Evolutionary conservation across 2,888 invertebrate species (phyloP), one percentile per base, ranked within the genome.

Genomic region (Melanostoma scalare): DNA sequence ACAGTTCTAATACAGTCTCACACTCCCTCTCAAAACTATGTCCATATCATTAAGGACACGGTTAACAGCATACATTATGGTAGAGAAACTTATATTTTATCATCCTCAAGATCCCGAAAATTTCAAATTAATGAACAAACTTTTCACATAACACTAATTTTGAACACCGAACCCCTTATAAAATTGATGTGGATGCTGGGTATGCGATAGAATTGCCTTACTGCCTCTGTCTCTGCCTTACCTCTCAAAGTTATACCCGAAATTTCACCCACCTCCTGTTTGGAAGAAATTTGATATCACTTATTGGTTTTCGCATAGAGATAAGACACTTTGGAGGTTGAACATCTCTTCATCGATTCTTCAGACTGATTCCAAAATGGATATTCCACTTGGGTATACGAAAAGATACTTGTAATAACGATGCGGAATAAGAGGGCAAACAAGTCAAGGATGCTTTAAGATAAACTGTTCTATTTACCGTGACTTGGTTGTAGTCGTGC

Each of bases 91-190:
- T 71, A 65, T 75, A 80, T 75, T 81, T 67, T 76, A 76, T 81
- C 71, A 71, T 81, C 71, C 76, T 48, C 53, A 67, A 53, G 71
- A 55, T 48, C 76, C 76, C 60, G 71, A 76, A 81, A 81, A 63
- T 71, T 81, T 76, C 71, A 81, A 81, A 81, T 80, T 81, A 81
- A 81, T 81, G 76, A 81, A 81, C 56, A 81, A 81, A 81, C 71
- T 76, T 81, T 81, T 58, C 80, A 75, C 76, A 81, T 81, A 81
- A 81, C 80, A 81, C 80, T 81, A 71, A 81, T 81, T 81, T 76
- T 60, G 53, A 71, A 53, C 69, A 71, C 10, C 65, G 20, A 65
- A 65, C 65, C 69, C 52, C 36, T 46, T 69, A 53, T 75, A 80
- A 58, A 69, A 55, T 40, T 30, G 56, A 20, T 10, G 63, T 20